Percentiles rank a stretch among this genome's conserved stretches.
Conservation (phyloP, 2,797 vertebrate species). For the Fundulus diaphanus region DNA sequence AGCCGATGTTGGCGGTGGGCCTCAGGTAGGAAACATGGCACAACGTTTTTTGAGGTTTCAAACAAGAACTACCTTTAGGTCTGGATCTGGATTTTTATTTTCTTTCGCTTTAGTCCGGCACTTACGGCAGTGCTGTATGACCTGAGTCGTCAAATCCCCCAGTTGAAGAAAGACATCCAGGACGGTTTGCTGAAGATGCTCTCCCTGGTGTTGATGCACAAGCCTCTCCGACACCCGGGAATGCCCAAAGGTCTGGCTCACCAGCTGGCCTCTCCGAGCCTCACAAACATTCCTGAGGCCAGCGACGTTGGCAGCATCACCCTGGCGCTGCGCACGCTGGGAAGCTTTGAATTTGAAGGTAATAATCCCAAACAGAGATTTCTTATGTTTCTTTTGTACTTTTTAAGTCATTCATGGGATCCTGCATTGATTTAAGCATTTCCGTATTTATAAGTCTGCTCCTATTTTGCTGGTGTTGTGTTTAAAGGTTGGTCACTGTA, state of each 20-base stretch:
- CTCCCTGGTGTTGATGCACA: slow-evolving; percentile 97
- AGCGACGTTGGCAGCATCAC: slow-evolving; percentile 98
- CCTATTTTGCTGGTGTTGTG: not conserved
- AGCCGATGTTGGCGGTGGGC: slow-evolving; percentile 97
- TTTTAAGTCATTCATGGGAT: not conserved
- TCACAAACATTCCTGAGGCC: slow-evolving; percentile 95
- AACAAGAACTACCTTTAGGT: not conserved
- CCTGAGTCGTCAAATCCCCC: slow-evolving; percentile 96
- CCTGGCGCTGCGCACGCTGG: slow-evolving; percentile 93
- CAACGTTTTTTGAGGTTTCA: not conserved
- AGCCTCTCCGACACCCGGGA: slow-evolving; percentile 94
- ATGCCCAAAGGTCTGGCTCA: slow-evolving; percentile 98
- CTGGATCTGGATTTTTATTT: slow-evolving; percentile 4
- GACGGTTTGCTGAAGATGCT: slow-evolving; percentile 98
- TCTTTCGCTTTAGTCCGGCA: slow-evolving; percentile 85
- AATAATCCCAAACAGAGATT: slow-evolving; percentile 34
- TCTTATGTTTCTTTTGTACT: not conserved
- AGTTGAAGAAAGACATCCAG: slow-evolving; percentile 98
- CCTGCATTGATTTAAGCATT: not conserved
- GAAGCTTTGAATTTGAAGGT: slow-evolving; percentile 99
- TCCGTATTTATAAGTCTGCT: not conserved
- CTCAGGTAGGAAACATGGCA: slow-evolving; percentile 84
- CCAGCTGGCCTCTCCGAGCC: slow-evolving; percentile 95
- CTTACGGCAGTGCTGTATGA: slow-evolving; percentile 96
- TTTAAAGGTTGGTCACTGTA: not conserved